Evolutionary conservation across 2,113 vertebrate genomes (phyloP).

Genomic region (Neotragus moschatus): DNA sequence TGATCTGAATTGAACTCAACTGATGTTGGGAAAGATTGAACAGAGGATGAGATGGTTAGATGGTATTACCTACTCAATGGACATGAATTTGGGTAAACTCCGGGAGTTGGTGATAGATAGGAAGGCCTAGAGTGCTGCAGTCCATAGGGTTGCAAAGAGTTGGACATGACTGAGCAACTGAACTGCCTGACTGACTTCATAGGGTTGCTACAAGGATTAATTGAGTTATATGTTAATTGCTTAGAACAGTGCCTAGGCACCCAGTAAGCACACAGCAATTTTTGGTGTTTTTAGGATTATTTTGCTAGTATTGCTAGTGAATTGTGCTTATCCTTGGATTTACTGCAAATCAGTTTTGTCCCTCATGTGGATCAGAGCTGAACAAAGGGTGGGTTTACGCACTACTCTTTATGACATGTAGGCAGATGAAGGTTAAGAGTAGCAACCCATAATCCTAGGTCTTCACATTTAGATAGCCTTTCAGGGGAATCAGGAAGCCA

Average conservation of each 20-base stretch:
- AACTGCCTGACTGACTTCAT: background rate
- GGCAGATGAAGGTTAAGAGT: background rate
- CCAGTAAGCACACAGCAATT: background rate
- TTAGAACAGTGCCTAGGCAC: background rate
- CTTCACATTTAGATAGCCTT: background rate
- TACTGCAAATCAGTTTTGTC: background rate
- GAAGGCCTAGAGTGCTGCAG: background rate
- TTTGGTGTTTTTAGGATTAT: background rate
- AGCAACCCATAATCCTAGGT: background rate
- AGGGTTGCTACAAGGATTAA: background rate
- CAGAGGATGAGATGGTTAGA: background rate
- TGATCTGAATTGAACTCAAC: no score
- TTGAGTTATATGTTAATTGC: background rate
- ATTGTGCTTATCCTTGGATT: background rate
- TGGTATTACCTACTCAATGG: background rate
- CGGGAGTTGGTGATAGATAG: background rate
- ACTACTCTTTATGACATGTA: background rate
- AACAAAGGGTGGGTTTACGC: background rate
- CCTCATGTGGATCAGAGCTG: background rate
- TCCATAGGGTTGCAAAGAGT: background rate
- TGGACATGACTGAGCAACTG: rapidly evolving
- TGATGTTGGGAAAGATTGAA: background rate
- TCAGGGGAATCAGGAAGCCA: background rate
- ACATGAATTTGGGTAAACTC: background rate
- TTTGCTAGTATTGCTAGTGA: background rate